Conservation (phyloP, 2,888 invertebrate genomes). For the Plagiodera versicolora region DNA sequence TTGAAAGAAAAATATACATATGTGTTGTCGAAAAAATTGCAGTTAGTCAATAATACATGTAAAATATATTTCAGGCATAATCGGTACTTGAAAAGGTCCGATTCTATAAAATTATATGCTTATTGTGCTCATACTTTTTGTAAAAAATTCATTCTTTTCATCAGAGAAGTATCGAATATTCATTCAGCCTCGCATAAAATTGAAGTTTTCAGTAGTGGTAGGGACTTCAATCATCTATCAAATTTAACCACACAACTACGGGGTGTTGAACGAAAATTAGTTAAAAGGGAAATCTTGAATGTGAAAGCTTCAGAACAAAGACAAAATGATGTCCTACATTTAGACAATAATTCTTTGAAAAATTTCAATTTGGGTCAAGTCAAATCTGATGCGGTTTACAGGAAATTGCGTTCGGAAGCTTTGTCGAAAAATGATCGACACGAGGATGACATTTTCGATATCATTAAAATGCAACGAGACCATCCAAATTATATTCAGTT, state of each 20-base stretch:
- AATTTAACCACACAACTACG: slow-evolving; percentile 1
- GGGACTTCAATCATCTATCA: not conserved
- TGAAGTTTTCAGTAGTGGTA: slow-evolving; percentile 4
- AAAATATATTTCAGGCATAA: slow-evolving; percentile 4
- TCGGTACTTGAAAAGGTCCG: slow-evolving; percentile 1
- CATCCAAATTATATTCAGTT: slow-evolving; percentile 31
- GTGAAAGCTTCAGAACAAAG: slow-evolving; percentile 1
- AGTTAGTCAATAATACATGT: slow-evolving; percentile 4
- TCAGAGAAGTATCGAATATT: not conserved
- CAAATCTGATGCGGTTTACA: slow-evolving; percentile 24
- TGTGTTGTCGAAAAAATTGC: not conserved
- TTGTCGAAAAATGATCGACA: slow-evolving; percentile 13
- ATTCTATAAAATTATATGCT: slow-evolving; percentile 6
- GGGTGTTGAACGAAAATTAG: slow-evolving; percentile 4
- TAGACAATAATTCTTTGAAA: not conserved
- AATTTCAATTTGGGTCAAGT: slow-evolving; percentile 18
- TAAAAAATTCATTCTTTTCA: slow-evolving; percentile 1
- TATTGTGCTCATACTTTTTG: slow-evolving; percentile 5
- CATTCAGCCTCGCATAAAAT: not conserved
- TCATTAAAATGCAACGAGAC: slow-evolving; percentile 24
- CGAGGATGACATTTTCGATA: slow-evolving; percentile 20
- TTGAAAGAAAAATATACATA: slow-evolving; percentile 4
- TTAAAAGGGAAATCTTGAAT: not conserved
- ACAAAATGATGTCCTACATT: not conserved
- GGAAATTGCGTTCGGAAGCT: slow-evolving; percentile 27